Conservation (phyloP, 2,888 invertebrate genomes). For the Ypsolopha scabrella region DNA sequence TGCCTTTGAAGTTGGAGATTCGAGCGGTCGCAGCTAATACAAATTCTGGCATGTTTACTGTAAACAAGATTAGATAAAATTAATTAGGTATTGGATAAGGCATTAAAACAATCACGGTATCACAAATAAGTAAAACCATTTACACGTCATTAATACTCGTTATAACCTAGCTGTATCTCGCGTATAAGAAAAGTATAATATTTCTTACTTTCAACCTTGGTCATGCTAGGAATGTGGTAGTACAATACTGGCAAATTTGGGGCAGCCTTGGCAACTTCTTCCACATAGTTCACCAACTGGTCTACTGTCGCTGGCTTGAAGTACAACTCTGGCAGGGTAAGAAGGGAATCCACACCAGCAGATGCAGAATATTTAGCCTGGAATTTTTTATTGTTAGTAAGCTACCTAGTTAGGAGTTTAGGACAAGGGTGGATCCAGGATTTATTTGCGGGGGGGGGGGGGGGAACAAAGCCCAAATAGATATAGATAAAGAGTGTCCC, state of each 20-base stretch:
- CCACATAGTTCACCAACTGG: slow-evolving; percentile 76
- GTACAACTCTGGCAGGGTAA: slow-evolving; percentile 82
- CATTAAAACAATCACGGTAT: too few species aligned
- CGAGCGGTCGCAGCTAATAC: slow-evolving; percentile 69
- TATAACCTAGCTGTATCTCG: too few species aligned
- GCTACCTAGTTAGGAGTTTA: too few species aligned
- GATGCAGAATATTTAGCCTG: slow-evolving; percentile 78
- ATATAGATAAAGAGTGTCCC: too few species aligned
- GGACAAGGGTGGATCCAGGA: too few species aligned
- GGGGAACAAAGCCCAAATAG: too few species aligned
- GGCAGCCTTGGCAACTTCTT: slow-evolving; percentile 75
- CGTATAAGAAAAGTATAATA: too few species aligned
- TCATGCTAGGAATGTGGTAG: slow-evolving; percentile 84
- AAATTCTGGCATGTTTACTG: slow-evolving; percentile 81
- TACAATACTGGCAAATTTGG: slow-evolving; percentile 83
- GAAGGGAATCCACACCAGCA: slow-evolving; percentile 74
- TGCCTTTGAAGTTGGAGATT: slow-evolving; percentile 81
- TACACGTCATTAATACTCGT: too few species aligned
- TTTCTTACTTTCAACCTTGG: slow-evolving; percentile 80
- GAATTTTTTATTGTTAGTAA: slow-evolving; percentile 11
- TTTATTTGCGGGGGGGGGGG: too few species aligned
- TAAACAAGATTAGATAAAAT: slow-evolving; percentile 15
- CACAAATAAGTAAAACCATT: too few species aligned
- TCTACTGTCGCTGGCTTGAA: slow-evolving; percentile 74
- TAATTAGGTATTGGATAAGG: too few species aligned